Percentiles rank a stretch among this genome's conserved stretches.
Conservation (phyloP, 2,888 invertebrate species). For the Synergus laeviventris region DNA sequence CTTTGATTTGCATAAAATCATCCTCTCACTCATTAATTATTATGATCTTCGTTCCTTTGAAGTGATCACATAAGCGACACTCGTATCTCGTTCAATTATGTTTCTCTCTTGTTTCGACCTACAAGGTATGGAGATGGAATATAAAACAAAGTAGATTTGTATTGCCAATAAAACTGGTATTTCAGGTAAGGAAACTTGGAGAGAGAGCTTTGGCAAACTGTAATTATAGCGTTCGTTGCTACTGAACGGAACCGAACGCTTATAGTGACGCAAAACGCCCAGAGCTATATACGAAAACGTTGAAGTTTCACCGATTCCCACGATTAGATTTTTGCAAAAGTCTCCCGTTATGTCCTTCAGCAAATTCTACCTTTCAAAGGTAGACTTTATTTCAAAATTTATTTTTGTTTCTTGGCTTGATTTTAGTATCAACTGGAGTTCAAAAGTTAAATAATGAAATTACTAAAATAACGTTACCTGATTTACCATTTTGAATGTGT, state of each 20-base stretch:
- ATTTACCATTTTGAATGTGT: not conserved
- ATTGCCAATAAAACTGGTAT: slow-evolving; percentile 1
- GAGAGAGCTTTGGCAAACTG: slow-evolving; percentile 48
- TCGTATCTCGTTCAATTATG: not conserved
- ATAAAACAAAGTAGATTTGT: not conserved
- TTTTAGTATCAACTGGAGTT: not conserved
- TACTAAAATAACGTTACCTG: not conserved
- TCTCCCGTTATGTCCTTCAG: not conserved
- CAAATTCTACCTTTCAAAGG: not conserved
- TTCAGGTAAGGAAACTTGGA: slow-evolving; percentile 43
- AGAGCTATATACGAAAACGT: slow-evolving; percentile 14
- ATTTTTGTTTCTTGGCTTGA: not conserved
- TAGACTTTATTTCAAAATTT: no score
- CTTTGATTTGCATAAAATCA: slow-evolving; percentile 17
- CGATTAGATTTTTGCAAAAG: slow-evolving; percentile 16
- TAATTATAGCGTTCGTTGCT: slow-evolving; percentile 60
- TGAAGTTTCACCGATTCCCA: slow-evolving; percentile 20
- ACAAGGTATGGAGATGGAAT: not conserved
- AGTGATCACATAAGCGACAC: not conserved
- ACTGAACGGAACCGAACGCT: slow-evolving; percentile 57
- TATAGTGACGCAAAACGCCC: slow-evolving; percentile 4
- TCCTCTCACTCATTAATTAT: slow-evolving; percentile 22
- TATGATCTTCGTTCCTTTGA: not conserved
- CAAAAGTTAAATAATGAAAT: not conserved
- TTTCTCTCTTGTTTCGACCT: not conserved